These are phyloP conservation scores for Drymonia ruficornis DNA, from an alignment of 2,888 invertebrate genomes.

Conservation along the genomic window DNA sequence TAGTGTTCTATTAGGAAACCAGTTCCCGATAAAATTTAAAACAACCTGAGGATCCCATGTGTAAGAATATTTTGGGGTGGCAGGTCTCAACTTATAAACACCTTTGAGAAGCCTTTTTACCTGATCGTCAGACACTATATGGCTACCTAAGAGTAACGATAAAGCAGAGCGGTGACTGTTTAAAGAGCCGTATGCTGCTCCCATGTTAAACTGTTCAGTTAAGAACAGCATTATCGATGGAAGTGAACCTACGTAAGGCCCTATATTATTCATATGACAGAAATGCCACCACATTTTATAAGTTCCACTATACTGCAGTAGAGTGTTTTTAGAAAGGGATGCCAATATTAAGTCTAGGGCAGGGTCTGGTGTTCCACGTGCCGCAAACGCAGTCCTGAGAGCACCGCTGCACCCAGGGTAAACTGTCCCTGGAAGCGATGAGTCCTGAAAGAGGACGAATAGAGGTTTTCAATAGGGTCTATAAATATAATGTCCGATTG, in stretches of 20 bases:
- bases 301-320: slow-evolving; percentile 6
- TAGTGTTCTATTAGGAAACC: slow-evolving; percentile 7
- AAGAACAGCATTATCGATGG: neutral
- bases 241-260: neutral
- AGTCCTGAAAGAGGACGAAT: slow-evolving; percentile 4
- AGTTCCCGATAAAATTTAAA: slow-evolving; percentile 5
- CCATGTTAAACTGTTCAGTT: neutral
- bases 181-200: neutral
- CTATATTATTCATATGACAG: neutral
- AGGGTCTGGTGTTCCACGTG: neutral
- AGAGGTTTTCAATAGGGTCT: neutral
- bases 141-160: neutral
- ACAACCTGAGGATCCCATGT: slow-evolving; percentile 14
- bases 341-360: slow-evolving; percentile 9
- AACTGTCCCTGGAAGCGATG: no score
- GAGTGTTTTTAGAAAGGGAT: slow-evolving; percentile 6
- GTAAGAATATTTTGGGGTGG: slow-evolving; percentile 8
- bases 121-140: neutral
- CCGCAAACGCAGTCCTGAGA: slow-evolving; percentile 11
- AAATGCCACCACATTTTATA: slow-evolving; percentile 9
- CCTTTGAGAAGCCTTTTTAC: slow-evolving; percentile 13
- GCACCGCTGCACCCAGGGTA: slow-evolving; percentile 12
- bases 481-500: no score
- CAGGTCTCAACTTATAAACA: slow-evolving; percentile 9
- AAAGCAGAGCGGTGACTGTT: neutral